phyloP scores from a whole-genome alignment of 2,797 vertebrate species.

The Heteromormyrus szaboi region DNA sequence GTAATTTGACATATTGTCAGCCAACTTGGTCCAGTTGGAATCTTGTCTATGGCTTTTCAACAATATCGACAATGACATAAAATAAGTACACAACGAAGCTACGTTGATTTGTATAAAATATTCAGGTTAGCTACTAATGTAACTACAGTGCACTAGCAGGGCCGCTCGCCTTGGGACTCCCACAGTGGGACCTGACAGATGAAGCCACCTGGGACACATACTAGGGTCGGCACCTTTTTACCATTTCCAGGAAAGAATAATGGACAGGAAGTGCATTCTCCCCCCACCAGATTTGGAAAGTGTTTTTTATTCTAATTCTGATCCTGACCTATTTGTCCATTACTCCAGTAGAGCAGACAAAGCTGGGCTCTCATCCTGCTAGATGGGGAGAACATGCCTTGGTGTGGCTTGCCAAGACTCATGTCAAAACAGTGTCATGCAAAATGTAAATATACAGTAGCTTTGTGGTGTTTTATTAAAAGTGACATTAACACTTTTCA shows the following conservation, averaged over 20 bases:
- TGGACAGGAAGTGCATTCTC: not conserved
- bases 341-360: no score
- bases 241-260: not conserved
- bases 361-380: not conserved
- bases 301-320: not conserved
- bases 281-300: not conserved
- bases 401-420: not conserved
- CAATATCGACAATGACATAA: not conserved
- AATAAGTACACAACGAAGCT: not conserved
- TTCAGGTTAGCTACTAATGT: not conserved
- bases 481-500: not conserved
- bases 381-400: not conserved
- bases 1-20: not conserved
- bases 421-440: not conserved
- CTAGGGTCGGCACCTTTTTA: not conserved
- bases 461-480: not conserved
- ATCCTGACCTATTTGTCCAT: not conserved
- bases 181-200: not conserved
- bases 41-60: not conserved
- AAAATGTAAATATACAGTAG: slow-evolving; percentile 5
- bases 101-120: not conserved
- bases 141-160: not conserved
- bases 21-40: not conserved
- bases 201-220: not conserved
- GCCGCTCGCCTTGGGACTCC: not conserved